These are phyloP conservation scores for Apogon hyalosoma DNA, from an alignment of 2,797 vertebrate genomes.

Conservation along the genomic window DNA sequence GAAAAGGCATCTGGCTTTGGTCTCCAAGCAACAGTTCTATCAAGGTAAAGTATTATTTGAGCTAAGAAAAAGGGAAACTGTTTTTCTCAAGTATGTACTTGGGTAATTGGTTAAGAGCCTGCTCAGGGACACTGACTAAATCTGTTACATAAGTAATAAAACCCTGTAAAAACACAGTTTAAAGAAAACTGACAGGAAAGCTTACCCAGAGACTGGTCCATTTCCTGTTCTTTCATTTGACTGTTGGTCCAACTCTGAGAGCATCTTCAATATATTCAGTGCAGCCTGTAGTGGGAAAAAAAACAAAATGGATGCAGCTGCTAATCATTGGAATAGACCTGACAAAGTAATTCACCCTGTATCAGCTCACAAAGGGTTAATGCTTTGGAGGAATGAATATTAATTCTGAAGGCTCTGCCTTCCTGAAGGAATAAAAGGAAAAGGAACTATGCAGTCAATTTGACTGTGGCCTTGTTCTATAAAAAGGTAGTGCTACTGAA, in stretches of 20 bases:
- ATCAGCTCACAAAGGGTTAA: not conserved
- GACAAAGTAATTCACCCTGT: no score
- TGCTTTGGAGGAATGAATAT: not conserved
- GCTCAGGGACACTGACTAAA: not conserved
- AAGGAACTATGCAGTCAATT: not conserved
- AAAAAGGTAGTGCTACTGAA: not conserved
- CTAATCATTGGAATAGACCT: not conserved
- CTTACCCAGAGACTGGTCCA: slow-evolving; percentile 94
- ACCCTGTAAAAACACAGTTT: not conserved
- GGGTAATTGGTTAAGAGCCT: not conserved
- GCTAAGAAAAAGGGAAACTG: not conserved
- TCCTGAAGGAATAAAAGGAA: slow-evolving; percentile 2
- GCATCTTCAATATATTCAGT: slow-evolving; percentile 96
- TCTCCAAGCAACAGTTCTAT: not conserved
- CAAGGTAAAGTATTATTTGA: no score
- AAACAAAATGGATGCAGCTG: not conserved
- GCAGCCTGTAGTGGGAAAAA: slow-evolving; percentile 87
- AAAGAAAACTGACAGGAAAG: not conserved
- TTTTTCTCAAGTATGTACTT: not conserved
- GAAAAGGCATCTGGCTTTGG: not conserved
- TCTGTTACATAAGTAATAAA: not conserved
- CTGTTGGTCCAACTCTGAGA: slow-evolving; percentile 97
- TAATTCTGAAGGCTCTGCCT: not conserved
- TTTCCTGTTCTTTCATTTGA: slow-evolving; percentile 93
- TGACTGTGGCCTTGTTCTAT: not conserved